phyloP scores from a whole-genome alignment of 2,888 invertebrate species.

The Lypha dubia region DNA sequence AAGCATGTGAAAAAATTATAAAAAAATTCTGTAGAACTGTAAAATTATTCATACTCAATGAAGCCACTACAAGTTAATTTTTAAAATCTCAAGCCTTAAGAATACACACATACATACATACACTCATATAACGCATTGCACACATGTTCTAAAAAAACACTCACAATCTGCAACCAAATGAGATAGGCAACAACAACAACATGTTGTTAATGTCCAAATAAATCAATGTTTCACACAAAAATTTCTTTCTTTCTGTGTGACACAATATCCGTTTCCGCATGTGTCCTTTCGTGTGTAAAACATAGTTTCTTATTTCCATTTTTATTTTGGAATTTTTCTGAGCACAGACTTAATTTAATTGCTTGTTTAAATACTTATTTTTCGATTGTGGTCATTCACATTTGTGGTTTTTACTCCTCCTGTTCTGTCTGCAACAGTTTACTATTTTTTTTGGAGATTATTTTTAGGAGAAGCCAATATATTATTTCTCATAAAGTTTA shows the following conservation, averaged over 20 bases:
- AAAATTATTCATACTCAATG: neutral
- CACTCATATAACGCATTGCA: no score
- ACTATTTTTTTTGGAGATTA: neutral
- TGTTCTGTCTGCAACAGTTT: neutral
- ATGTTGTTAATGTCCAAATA: conserved; percentile 2
- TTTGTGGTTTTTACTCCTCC: neutral
- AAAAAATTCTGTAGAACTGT: no score
- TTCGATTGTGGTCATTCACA: conserved; percentile 4
- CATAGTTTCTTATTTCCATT: neutral
- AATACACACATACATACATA: neutral
- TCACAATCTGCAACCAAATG: neutral
- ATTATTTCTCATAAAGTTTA: neutral
- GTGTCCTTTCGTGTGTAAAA: neutral
- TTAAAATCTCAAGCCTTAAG: neutral
- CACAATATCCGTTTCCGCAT: conserved; percentile 21
- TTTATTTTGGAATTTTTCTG: no score
- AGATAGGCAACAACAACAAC: neutral
- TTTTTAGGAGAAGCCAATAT: neutral
- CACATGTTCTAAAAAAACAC: no score
- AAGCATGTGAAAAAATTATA: no score
- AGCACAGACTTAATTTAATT: neutral
- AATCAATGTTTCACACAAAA: neutral
- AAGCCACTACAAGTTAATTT: neutral
- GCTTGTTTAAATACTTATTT: neutral
- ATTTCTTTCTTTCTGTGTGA: no score